These are phyloP conservation scores for Plemyria rubiginata DNA, from an alignment of 2,888 invertebrate species.

Conservation along the genomic window DNA sequence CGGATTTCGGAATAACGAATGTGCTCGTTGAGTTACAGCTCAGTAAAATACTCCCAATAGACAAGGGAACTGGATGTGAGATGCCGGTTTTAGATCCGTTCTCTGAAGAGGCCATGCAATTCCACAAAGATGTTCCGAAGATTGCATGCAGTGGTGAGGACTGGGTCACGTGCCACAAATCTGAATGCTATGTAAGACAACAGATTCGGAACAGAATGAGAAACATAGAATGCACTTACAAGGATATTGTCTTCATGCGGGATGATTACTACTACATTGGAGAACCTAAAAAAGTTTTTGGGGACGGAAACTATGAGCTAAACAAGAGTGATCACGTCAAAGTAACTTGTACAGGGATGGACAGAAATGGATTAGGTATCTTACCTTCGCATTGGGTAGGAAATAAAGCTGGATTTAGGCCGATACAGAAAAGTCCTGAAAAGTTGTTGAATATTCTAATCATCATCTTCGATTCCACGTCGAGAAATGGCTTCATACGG, in stretches of 20 bases:
- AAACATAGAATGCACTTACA: slow-evolving; percentile 47
- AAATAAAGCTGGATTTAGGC: slow-evolving; percentile 13
- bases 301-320: slow-evolving; percentile 1
- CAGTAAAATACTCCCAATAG: slow-evolving; percentile 5
- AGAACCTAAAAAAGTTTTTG: slow-evolving; percentile 47
- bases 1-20: slow-evolving; percentile 8
- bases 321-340: slow-evolving; percentile 7
- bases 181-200: slow-evolving; percentile 7
- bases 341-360: slow-evolving; percentile 3
- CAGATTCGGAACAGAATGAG: slow-evolving; percentile 10
- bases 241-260: slow-evolving; percentile 50
- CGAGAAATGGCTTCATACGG: slow-evolving; percentile 91
- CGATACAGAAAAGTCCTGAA: neutral
- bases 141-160: neutral
- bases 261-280: slow-evolving; percentile 43
- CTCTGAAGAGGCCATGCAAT: slow-evolving; percentile 9
- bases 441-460: slow-evolving; percentile 88
- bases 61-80: slow-evolving; percentile 14
- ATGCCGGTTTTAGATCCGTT: slow-evolving; percentile 11
- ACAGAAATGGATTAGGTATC: slow-evolving; percentile 73
- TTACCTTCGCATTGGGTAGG: slow-evolving; percentile 7
- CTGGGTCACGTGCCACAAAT: slow-evolving; percentile 16
- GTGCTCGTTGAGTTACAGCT: slow-evolving; percentile 8
- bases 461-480: slow-evolving; percentile 95
- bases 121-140: neutral